Conservation (phyloP, 2,888 invertebrate genomes). For the Nymphalis c-album region DNA sequence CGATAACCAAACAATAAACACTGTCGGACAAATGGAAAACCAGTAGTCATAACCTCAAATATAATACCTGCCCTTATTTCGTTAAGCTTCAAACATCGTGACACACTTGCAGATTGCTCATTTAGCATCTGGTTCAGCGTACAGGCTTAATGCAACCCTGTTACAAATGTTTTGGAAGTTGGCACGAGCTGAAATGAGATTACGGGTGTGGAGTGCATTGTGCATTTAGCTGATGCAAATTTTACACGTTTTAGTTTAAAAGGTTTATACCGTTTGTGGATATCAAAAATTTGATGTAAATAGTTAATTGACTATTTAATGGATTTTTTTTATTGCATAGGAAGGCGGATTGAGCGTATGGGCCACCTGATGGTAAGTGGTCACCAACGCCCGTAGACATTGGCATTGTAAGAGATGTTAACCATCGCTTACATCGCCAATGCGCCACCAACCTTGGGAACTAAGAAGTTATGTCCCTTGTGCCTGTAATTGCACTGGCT, state of each 20-base stretch:
- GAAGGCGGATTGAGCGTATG: no score
- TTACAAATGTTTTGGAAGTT: slow-evolving; percentile 28
- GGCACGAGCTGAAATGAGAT: slow-evolving; percentile 28
- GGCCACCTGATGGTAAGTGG: no score
- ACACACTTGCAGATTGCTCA: slow-evolving; percentile 8
- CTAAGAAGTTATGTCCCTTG: no score
- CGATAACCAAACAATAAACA: no score
- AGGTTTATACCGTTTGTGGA: background rate
- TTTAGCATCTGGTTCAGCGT: slow-evolving; percentile 7
- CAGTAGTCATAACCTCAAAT: background rate
- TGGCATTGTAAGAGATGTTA: no score
- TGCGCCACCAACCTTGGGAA: no score
- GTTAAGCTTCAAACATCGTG: background rate
- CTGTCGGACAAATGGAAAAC: background rate
- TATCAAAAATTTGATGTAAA: background rate
- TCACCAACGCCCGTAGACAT: no score
- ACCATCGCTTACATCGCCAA: no score
- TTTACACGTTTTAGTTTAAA: background rate
- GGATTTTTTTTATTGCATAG: no score
- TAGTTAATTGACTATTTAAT: background rate
- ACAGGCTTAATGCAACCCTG: slow-evolving; percentile 18
- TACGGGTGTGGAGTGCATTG: slow-evolving; percentile 23
- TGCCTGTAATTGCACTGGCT: no score
- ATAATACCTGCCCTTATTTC: slow-evolving; percentile 1
- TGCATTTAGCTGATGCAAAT: slow-evolving; percentile 25